These are phyloP conservation scores for Actias luna DNA, from an alignment of 2,888 invertebrate genomes.

Conservation along the genomic window DNA sequence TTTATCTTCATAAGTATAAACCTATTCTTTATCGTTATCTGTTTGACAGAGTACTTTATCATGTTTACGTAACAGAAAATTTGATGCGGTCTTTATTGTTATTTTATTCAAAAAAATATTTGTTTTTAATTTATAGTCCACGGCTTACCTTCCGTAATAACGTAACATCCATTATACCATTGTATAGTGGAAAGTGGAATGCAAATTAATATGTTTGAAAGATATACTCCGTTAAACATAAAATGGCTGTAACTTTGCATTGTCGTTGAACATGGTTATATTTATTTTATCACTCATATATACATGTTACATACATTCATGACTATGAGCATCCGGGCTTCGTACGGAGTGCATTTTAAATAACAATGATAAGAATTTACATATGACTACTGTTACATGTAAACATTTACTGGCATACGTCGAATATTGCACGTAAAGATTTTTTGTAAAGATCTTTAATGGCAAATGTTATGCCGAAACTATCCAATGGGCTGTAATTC, in stretches of 20 bases:
- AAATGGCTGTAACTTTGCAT: slow-evolving; percentile 15
- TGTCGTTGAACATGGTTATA: not conserved
- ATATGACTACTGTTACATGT: not conserved
- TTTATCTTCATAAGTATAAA: slow-evolving; percentile 2
- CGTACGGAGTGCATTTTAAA: not conserved
- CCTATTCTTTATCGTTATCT: slow-evolving; percentile 9
- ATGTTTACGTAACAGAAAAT: slow-evolving; percentile 2
- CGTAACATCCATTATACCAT: slow-evolving; percentile 31
- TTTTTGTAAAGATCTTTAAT: too few relatives aligned
- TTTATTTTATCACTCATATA: not conserved
- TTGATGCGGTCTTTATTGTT: not conserved
- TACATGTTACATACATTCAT: not conserved
- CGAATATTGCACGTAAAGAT: not conserved
- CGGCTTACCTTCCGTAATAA: slow-evolving; percentile 39
- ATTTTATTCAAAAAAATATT: slow-evolving; percentile 39
- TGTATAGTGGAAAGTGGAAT: slow-evolving; percentile 42
- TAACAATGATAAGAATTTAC: not conserved
- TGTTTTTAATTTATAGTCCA: slow-evolving; percentile 37
- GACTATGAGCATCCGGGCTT: not conserved
- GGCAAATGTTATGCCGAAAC: not conserved
- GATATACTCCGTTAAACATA: slow-evolving; percentile 34
- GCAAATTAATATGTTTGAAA: slow-evolving; percentile 31
- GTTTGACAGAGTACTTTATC: not conserved
- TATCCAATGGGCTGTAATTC: not conserved
- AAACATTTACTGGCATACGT: not conserved